phyloP scores from a whole-genome alignment of 2,113 vertebrate genomes.

The Isurus oxyrinchus region DNA sequence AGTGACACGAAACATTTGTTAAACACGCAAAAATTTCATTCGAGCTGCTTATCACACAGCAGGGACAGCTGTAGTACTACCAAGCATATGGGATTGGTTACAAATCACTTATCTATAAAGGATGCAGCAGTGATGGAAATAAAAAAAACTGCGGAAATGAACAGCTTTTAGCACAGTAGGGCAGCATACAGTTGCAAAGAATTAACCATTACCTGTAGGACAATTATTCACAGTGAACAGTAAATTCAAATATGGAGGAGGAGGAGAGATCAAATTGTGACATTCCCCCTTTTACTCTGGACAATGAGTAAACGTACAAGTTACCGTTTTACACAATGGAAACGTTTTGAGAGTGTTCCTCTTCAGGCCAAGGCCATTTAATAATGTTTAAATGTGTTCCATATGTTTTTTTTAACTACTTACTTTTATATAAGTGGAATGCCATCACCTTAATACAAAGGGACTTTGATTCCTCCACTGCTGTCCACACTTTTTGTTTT shows the following conservation, averaged over 20 bases:
- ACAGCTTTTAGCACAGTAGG: constrained; percentile 27
- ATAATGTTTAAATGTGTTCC: not conserved
- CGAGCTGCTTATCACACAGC: not conserved
- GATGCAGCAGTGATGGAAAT: constrained; percentile 2
- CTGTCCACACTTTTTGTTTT: not conserved
- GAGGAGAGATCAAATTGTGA: not conserved
- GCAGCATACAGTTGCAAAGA: not conserved
- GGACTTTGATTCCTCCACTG: not conserved
- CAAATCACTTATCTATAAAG: constrained; percentile 32
- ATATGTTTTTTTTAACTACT: not conserved
- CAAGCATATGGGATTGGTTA: constrained; percentile 18
- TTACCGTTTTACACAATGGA: not conserved
- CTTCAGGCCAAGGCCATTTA: not conserved
- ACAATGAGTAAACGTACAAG: not conserved
- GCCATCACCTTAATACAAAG: not conserved
- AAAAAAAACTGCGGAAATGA: constrained; percentile 28
- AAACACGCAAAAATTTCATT: constrained; percentile 21
- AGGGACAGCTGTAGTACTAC: not conserved
- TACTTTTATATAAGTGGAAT: not conserved
- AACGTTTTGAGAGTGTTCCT: not conserved
- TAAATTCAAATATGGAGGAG: not conserved
- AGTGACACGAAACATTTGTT: constrained; percentile 24
- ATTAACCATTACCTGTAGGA: not conserved
- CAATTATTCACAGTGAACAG: not conserved
- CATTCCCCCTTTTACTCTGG: not conserved